Evolutionary conservation across 2,113 vertebrate genomes (phyloP).

Genomic region (Pollimyrus isidori): DNA sequence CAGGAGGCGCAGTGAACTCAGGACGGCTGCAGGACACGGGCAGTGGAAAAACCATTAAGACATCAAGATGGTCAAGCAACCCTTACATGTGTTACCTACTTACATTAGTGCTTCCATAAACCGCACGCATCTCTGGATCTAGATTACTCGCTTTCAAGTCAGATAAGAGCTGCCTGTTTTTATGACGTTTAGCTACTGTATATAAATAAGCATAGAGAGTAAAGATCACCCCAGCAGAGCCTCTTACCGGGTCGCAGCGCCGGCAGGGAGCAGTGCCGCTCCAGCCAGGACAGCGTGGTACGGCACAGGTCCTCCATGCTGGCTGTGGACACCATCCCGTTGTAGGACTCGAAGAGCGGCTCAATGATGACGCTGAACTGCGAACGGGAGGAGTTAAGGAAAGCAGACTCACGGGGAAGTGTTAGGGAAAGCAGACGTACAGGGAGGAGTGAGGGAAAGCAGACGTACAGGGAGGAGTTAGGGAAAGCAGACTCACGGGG

Average conservation of each 20-base stretch:
- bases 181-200: not conserved
- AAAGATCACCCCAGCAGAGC: not conserved
- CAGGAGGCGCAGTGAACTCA: slow-evolving; percentile 86
- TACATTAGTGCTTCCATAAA: not conserved
- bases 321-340: slow-evolving; percentile 86
- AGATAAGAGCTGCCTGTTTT: not conserved
- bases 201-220: not conserved
- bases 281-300: slow-evolving; percentile 85
- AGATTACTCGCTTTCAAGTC: not conserved
- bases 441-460: too few relatives aligned
- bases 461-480: too few relatives aligned
- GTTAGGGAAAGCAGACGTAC: too few relatives aligned
- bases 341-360: slow-evolving; percentile 93
- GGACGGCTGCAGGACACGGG: slow-evolving; percentile 59
- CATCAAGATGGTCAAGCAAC: not conserved
- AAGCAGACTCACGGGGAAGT: not conserved
- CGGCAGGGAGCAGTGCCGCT: slow-evolving; percentile 88
- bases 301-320: slow-evolving; percentile 80
- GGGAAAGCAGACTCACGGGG: too few relatives aligned
- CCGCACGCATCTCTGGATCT: not conserved
- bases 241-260: slow-evolving; percentile 75
- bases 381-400: slow-evolving; percentile 58
- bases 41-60: not conserved
- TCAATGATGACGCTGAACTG: slow-evolving; percentile 94
- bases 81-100: not conserved